phyloP scores from a whole-genome alignment of 1,140 invertebrate genomes.

The Neelides sp. region DNA sequence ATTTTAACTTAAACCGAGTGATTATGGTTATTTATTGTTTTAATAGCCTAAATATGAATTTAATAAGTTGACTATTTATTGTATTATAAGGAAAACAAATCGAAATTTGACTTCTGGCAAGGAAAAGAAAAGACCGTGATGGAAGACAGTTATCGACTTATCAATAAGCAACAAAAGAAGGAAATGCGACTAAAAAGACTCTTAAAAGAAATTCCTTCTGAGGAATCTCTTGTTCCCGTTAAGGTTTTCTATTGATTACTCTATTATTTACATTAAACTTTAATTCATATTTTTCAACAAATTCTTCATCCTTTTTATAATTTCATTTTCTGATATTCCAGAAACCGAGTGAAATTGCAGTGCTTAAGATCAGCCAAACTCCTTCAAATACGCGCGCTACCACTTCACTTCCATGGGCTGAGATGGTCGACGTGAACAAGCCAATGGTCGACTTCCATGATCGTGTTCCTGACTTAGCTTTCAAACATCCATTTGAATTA shows the following conservation, averaged over 20 bases:
- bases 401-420: slow-evolving; percentile 51
- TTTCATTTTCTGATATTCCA: slow-evolving; percentile 13
- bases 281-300: not conserved
- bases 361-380: slow-evolving; percentile 42
- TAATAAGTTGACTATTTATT: not conserved
- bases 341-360: slow-evolving; percentile 36
- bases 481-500: slow-evolving; percentile 80
- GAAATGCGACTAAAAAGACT: slow-evolving; percentile 3
- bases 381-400: slow-evolving; percentile 11
- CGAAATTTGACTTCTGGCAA: slow-evolving; percentile 18
- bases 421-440: slow-evolving; percentile 63
- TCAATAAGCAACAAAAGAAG: slow-evolving; percentile 14
- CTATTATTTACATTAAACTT: not conserved
- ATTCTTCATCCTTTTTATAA: not conserved
- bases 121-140: slow-evolving; percentile 5
- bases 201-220: slow-evolving; percentile 14
- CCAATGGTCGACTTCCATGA: slow-evolving; percentile 71
- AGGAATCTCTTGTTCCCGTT: not conserved
- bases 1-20: not conserved
- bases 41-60: slow-evolving; percentile 8
- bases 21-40: no score
- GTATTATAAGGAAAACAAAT: slow-evolving; percentile 4
- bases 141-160: slow-evolving; percentile 6
- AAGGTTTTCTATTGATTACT: not conserved
- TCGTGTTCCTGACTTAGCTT: slow-evolving; percentile 69